These are phyloP conservation scores for Protobothrops flavoviridis DNA, from an alignment of 2,113 vertebrate species.

Conservation along the genomic window DNA sequence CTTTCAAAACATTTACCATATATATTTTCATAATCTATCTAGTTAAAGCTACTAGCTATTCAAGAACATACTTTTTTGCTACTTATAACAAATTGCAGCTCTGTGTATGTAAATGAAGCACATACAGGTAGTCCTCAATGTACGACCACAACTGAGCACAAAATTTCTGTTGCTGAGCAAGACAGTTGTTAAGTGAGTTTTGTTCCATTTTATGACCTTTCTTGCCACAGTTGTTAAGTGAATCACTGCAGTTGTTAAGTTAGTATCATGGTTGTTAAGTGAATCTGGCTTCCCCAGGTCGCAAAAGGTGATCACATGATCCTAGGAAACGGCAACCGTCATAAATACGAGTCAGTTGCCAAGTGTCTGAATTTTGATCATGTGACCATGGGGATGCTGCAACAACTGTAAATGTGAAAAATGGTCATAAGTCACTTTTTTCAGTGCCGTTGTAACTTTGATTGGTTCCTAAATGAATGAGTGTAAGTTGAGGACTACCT, in stretches of 20 bases:
- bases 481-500: not conserved
- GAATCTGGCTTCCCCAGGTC: not conserved
- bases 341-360: not conserved
- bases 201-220: not conserved
- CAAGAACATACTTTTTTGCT: not conserved
- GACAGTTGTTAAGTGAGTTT: not conserved
- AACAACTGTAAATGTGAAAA: not conserved
- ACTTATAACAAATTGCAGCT: not conserved
- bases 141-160: not conserved
- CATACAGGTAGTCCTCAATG: not conserved
- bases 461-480: not conserved
- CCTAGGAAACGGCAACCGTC: not conserved
- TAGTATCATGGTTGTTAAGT: not conserved
- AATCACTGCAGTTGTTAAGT: not conserved
- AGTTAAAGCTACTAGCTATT: not conserved
- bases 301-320: not conserved
- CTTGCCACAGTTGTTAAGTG: not conserved
- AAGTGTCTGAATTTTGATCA: too few relatives aligned
- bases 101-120: not conserved
- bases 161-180: not conserved
- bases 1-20: not conserved
- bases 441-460: not conserved
- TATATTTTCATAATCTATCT: not conserved
- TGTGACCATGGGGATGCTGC: too few relatives aligned
- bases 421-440: not conserved